phyloP scores from a whole-genome alignment of 2,797 vertebrate species.

The Tauraco hartlaubi region DNA sequence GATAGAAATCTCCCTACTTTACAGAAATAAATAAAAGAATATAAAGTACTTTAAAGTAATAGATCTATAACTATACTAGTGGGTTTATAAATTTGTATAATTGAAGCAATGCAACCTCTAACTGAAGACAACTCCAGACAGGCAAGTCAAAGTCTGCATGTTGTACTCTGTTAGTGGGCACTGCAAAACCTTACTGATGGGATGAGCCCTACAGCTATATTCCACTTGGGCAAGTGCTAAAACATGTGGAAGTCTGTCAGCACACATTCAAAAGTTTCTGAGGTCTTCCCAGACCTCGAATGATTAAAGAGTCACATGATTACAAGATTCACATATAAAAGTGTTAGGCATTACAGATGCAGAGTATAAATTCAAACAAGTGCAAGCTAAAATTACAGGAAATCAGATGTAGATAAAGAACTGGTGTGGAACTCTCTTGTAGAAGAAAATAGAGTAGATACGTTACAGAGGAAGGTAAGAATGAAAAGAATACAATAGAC shows the following conservation, averaged over 20 bases:
- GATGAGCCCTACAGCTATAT: background rate
- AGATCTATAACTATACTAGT: background rate
- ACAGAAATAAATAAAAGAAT: background rate
- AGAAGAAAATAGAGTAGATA: background rate
- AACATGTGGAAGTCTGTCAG: background rate
- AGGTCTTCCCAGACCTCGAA: background rate
- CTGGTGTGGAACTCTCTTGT: background rate
- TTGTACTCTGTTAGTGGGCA: background rate
- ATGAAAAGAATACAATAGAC: background rate
- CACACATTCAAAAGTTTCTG: background rate
- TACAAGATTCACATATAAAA: background rate
- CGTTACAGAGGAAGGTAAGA: background rate
- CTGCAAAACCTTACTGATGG: background rate
- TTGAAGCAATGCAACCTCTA: background rate
- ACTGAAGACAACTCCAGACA: background rate
- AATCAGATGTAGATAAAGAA: constrained; percentile 34
- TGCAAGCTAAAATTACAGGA: background rate
- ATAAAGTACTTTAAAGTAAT: background rate
- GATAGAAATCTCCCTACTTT: background rate
- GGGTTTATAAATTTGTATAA: background rate
- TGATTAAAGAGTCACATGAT: too few relatives aligned
- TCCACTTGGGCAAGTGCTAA: background rate
- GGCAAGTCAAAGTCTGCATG: background rate
- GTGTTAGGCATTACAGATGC: background rate
- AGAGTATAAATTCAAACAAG: background rate